phyloP scores from a whole-genome alignment of 2,113 vertebrate genomes.

The Sakesphorus luctuosus region DNA sequence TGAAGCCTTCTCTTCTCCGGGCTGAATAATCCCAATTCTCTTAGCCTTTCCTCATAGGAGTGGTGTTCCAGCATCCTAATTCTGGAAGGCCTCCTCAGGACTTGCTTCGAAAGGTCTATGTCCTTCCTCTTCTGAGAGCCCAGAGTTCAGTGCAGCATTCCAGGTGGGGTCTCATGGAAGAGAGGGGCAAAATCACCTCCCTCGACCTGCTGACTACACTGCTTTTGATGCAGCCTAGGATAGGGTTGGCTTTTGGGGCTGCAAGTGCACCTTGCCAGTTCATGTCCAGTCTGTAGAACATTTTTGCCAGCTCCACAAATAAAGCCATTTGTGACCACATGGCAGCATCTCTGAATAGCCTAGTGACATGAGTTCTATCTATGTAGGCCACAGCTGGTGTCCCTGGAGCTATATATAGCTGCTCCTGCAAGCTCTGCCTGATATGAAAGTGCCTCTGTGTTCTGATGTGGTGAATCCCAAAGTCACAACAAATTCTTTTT shows the following conservation, averaged over 20 bases:
- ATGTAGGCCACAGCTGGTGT: background rate
- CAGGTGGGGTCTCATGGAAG: background rate
- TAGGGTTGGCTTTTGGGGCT: background rate
- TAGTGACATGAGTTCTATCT: background rate
- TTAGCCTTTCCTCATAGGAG: background rate
- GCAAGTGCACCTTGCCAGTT: too few relatives aligned
- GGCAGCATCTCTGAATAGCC: background rate
- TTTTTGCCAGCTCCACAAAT: background rate
- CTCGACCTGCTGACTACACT: fast-evolving
- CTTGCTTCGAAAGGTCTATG: background rate
- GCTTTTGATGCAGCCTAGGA: background rate
- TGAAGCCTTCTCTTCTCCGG: background rate
- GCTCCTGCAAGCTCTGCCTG: background rate
- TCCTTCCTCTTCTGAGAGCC: too few relatives aligned
- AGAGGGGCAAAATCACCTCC: background rate
- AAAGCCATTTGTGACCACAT: background rate
- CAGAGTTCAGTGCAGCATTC: background rate
- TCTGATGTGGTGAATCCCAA: background rate
- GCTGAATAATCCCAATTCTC: background rate
- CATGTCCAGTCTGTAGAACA: background rate
- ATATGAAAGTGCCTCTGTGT: background rate
- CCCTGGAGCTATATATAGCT: background rate
- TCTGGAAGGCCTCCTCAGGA: background rate
- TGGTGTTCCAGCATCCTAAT: background rate
- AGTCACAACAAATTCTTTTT: background rate